Percentiles rank a stretch among this genome's conserved stretches.
phyloP scores from a whole-genome alignment of 1,140 invertebrate species.

The Anoplolepis gracilipes region DNA sequence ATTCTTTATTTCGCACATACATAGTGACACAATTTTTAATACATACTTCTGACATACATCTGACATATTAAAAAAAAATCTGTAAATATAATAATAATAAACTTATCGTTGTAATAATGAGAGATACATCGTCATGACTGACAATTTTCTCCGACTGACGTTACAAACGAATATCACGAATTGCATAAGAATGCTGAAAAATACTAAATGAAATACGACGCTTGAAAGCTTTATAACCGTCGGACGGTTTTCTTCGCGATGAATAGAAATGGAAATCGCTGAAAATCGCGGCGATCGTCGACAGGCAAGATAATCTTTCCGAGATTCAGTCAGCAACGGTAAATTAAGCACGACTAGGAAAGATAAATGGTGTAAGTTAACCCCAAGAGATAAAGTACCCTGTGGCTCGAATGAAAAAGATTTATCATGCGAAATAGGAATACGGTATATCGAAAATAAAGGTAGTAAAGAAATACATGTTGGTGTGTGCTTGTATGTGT shows the following conservation, averaged over 20 bases:
- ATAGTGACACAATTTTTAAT: too few relatives aligned
- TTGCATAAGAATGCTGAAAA: conserved; percentile 11
- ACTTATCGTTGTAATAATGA: too few relatives aligned
- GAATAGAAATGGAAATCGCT: conserved; percentile 36
- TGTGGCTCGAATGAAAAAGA: conserved; percentile 15
- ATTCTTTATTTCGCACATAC: too few relatives aligned
- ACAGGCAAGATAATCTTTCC: conserved; percentile 43
- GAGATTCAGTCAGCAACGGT: conserved; percentile 53
- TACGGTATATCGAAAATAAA: conserved; percentile 16
- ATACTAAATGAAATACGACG: conserved; percentile 7
- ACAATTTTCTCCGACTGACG: not conserved
- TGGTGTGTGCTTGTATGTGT: too few relatives aligned
- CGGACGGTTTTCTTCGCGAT: conserved; percentile 4
- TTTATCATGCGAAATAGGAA: conserved; percentile 35
- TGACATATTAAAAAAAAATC: too few relatives aligned
- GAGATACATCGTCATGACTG: too few relatives aligned
- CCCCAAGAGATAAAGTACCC: conserved; percentile 34
- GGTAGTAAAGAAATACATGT: not conserved
- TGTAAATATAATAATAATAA: too few relatives aligned
- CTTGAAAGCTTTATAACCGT: not conserved
- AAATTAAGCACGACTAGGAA: conserved; percentile 45
- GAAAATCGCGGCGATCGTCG: conserved; percentile 42
- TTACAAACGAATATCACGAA: conserved; percentile 16
- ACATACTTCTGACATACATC: too few relatives aligned
- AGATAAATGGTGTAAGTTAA: conserved; percentile 46